Percentiles rank a stretch among this genome's conserved stretches.
phyloP scores from a whole-genome alignment of 2,797 vertebrate genomes.

The Linurgus olivaceus region DNA sequence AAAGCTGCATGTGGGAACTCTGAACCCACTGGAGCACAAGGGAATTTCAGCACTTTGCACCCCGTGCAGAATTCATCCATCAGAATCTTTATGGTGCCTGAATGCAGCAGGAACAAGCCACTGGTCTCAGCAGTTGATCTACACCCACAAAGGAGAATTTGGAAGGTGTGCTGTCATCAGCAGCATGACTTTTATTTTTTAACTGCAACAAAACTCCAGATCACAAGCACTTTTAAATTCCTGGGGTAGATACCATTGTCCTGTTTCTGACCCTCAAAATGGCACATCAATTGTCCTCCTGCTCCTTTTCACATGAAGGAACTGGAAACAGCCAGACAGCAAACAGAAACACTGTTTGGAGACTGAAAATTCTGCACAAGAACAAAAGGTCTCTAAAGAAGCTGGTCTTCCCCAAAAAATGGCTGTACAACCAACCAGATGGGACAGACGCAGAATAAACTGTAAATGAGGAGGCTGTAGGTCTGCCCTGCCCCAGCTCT shows the following conservation, averaged over 20 bases:
- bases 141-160: background rate
- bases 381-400: constrained; percentile 75
- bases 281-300: background rate
- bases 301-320: constrained; percentile 69
- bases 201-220: background rate
- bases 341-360: constrained; percentile 75
- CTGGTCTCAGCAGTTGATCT: background rate
- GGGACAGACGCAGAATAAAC: constrained; percentile 73
- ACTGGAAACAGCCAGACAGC: constrained; percentile 67
- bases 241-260: background rate
- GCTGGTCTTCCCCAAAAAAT: constrained; percentile 76
- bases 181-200: background rate
- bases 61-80: background rate
- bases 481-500: background rate
- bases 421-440: constrained; percentile 79
- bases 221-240: background rate
- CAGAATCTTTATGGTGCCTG: background rate
- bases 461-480: constrained; percentile 73
- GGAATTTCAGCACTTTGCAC: background rate
- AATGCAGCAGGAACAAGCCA: background rate
- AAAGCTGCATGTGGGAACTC: background rate
- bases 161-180: background rate
- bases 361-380: constrained; percentile 74
- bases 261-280: background rate
- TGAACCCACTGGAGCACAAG: background rate